Evolutionary conservation across 1,140 invertebrate species (phyloP), one percentile per base, ranked within the genome.

Genomic region (Gryon sp.): DNA sequence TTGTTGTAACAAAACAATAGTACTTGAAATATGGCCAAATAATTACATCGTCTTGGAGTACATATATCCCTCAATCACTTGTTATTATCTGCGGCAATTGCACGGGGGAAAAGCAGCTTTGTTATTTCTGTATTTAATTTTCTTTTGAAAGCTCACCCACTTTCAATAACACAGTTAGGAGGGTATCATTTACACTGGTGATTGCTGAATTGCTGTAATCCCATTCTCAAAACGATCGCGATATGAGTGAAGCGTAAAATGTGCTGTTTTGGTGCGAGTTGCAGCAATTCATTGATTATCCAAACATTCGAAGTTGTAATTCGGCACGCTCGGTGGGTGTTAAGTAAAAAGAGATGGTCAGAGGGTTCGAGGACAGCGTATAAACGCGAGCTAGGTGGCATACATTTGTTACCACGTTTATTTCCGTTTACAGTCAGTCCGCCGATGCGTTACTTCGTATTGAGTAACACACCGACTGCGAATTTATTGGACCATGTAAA

Each of bases 401-500:
- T 62, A 57, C 52, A 57, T 55, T 59, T 74, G 53, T 76, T 63
- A 55, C 53, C 48, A 53, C 65, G 76, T 76, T 78, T 53, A 72
- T 73, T 78, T 75, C 72, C 65, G 65, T 63, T 75, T 36, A 53
- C 7, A 74, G 69, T 78, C 59, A 45, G 46, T 53, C 34, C 30
- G 30, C 14, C 30, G 30, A 66, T 50, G 52, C 69, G 69, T 41
- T 52, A 63, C 40, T 57, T 59, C 74, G 65, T 24, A 41, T 41
- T 4, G 12, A n/a, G 14, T 40, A 32, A n/a, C n/a, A 55, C 45
- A 48, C 30, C 34, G 50, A 50, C 52, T 65, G 45, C 43, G 59
- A 45, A 75, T 66, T 75, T 75, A 68, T 60, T 69, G n/a, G 63
- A 22, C 55, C 66, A 55, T 70, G 66, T 70, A 70, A 70, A 60